Base-by-base conservation (phyloP, 2,888 invertebrate species). In the Hypena proboscidalis region DNA sequence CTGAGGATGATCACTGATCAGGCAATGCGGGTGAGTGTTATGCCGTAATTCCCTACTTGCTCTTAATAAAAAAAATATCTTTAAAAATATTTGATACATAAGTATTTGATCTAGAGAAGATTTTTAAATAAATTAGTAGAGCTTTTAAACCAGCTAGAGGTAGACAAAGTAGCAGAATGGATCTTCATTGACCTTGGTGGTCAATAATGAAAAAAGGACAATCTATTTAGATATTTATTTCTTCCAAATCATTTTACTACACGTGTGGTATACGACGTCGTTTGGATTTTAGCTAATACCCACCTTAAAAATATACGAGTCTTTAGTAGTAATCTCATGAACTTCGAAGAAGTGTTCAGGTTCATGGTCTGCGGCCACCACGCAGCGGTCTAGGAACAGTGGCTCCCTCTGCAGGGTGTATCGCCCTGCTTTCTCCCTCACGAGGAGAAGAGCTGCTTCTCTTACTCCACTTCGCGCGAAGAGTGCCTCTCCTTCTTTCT, bases 301-400 rank as follows among this genome's bases (percentile, higher is more conserved):
- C 85, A 97, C 98, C 95, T 98, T 98, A 88, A 98, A 97, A 84
- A 98, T 95, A 87, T 96, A 97, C 42, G 97, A 96, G 83, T 98
- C 98, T 89, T 97, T 97, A 48, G 97, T 95, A 58, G 96, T 95
- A 58, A 97, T 94, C 89, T 98, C 98, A 86, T 97, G 97, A 59
- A 98, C 95, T 92, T 98, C 98, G 82, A 98, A 98, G 84, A 97
- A 97, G 82, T 98, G 97, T 78, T 97, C 97, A 80, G 95, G 95
- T 67, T 98, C 97, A 45, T 96, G 95, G 81, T 98, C 98, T 36
- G 96, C 95, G 38, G 95, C 96, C 42, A 98, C 95, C 57, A 98
- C 96, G 85, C 98, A 98, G 70, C 97, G 94, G 81, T 97, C 97
- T 74, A 98, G 92, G 85, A 95, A 96, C 61, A 98, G 92, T 21